These are phyloP conservation scores for Tipula lateralis DNA, from an alignment of 2,888 invertebrate genomes.

Conservation along the genomic window DNA sequence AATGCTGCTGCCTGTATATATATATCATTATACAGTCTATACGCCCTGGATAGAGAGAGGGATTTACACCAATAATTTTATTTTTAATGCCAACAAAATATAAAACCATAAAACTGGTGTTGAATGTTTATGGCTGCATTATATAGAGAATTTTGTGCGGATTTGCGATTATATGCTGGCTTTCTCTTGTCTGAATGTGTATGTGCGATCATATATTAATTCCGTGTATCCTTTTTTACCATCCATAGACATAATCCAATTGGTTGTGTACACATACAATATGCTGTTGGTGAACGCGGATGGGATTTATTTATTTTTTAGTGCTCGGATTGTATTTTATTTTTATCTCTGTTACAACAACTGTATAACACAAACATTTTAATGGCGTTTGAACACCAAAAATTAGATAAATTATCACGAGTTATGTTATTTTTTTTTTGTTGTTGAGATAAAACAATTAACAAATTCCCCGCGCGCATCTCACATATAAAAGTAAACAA, in stretches of 20 bases:
- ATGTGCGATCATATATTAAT: not conserved
- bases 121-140: slow-evolving; percentile 24
- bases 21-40: not conserved
- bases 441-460: not conserved
- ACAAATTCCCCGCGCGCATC: not conserved
- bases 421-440: not conserved
- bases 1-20: not conserved
- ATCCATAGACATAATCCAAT: not conserved
- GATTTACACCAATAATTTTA: slow-evolving; percentile 19
- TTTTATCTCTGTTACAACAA: not conserved
- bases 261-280: not conserved
- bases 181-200: not conserved
- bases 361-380: not conserved
- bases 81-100: slow-evolving; percentile 13
- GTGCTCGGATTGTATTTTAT: not conserved
- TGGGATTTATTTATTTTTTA: not conserved
- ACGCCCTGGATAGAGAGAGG: not conserved
- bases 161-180: slow-evolving; percentile 11
- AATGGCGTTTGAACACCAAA: not conserved
- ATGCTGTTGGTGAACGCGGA: not conserved
- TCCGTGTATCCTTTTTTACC: not conserved
- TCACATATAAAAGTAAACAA: not conserved
- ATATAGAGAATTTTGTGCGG: slow-evolving; percentile 1
- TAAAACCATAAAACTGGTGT: not conserved
- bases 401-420: slow-evolving; percentile 11